Percentiles rank a stretch among this genome's conserved stretches.
These are phyloP conservation scores for Trachelipus rathkii DNA, from an alignment of 1,140 invertebrate genomes.

Conservation along the genomic window DNA sequence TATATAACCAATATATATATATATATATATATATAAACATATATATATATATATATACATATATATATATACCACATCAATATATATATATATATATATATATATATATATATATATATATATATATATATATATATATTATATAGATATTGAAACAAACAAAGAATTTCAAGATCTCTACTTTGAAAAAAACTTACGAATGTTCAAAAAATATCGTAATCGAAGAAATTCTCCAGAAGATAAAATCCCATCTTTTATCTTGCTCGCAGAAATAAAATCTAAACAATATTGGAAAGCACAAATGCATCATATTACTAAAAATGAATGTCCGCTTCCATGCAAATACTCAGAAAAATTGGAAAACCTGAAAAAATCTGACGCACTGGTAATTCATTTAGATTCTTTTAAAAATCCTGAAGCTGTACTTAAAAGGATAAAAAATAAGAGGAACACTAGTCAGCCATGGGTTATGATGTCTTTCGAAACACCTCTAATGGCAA, in stretches of 20 bases:
- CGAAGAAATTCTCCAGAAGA: not conserved
- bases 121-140: slow-evolving; percentile 8
- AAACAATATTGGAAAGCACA: not conserved
- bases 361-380: not conserved
- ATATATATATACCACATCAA: not conserved
- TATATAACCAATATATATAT: not conserved
- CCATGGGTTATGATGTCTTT: slow-evolving; percentile 3
- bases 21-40: not conserved
- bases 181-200: not conserved
- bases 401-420: too few species aligned
- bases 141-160: not conserved
- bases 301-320: not conserved
- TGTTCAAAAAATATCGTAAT: not conserved
- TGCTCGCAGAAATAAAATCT: not conserved
- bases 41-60: not conserved
- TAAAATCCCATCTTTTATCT: not conserved
- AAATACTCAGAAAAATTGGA: not conserved
- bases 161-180: not conserved
- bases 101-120: slow-evolving; percentile 13
- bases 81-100: not conserved
- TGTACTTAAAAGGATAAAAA: not conserved
- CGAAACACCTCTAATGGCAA: not conserved
- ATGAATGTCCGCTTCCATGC: not conserved
- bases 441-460: not conserved
- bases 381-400: not conserved